A percentile compares a stretch with the other conserved stretches of the same genome.
Conservation (phyloP, 2,113 vertebrate species). For the Sterna hirundo region DNA sequence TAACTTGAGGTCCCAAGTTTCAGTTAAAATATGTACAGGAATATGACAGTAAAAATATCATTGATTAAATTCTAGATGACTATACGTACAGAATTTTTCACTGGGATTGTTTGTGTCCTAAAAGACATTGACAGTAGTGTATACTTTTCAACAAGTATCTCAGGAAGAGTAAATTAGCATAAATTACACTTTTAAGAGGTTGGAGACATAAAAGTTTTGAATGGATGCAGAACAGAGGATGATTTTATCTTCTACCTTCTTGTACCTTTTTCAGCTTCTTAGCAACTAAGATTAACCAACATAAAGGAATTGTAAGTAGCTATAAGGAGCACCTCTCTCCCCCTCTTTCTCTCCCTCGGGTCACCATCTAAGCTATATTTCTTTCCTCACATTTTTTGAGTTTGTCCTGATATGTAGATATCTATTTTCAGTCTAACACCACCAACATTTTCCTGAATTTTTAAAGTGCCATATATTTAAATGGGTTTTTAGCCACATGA, state of each 20-base stretch:
- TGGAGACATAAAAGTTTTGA: neutral
- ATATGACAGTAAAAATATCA: neutral
- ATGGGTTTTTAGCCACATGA: neutral
- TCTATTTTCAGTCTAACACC: constrained; percentile 23
- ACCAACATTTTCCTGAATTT: constrained; percentile 15
- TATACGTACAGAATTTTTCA: neutral
- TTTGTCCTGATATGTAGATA: neutral
- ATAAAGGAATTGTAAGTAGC: neutral
- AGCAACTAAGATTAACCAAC: neutral
- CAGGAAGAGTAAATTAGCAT: neutral
- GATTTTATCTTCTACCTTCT: neutral
- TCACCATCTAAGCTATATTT: neutral
- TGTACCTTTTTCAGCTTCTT: neutral
- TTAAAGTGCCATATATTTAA: constrained; percentile 6
- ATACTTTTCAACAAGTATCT: neutral
- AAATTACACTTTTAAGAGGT: neutral
- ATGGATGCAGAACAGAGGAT: neutral
- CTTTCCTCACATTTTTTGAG: neutral
- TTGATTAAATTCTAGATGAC: neutral
- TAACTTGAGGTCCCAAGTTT: neutral
- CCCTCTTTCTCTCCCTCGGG: neutral
- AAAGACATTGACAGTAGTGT: neutral
- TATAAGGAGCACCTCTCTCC: neutral
- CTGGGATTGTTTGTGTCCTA: neutral
- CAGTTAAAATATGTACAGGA: neutral